Percentiles rank a stretch among this genome's conserved stretches.
phyloP scores from a whole-genome alignment of 2,888 invertebrate species.

The Himalopsyche anomala region DNA sequence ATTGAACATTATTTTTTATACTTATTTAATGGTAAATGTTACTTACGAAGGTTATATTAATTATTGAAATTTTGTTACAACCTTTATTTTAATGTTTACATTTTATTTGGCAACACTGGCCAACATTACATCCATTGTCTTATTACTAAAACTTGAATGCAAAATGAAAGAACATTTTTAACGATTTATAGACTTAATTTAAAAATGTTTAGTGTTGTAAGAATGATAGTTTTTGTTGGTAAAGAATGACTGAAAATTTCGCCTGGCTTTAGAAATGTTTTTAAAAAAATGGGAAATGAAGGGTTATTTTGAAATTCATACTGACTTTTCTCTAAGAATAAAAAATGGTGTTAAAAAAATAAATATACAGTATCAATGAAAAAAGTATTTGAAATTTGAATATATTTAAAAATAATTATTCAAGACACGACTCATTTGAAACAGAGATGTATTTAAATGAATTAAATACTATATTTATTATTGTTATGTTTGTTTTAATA shows the following conservation, averaged over 20 bases:
- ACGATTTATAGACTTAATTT: too few species aligned
- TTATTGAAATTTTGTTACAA: too few species aligned
- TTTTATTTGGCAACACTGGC: constrained; percentile 41
- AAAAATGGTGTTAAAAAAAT: not conserved
- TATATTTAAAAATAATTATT: constrained; percentile 18
- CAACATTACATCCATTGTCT: not conserved
- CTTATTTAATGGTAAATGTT: not conserved
- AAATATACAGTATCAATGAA: not conserved
- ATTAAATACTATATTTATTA: constrained; percentile 39
- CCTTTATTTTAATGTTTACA: not conserved
- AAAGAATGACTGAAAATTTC: constrained; percentile 19
- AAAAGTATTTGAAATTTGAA: not conserved
- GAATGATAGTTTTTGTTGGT: constrained; percentile 17
- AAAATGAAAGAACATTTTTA: too few species aligned
- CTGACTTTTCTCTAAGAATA: not conserved
- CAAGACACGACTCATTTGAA: not conserved
- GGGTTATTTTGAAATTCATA: constrained; percentile 32
- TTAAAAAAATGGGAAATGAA: not conserved
- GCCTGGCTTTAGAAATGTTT: constrained; percentile 37
- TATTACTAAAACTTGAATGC: too few species aligned
- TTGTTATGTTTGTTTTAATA: constrained; percentile 50
- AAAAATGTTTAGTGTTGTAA: not conserved
- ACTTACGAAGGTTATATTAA: too few species aligned
- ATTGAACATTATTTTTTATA: not conserved
- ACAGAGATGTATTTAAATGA: constrained; percentile 36